Base-by-base conservation (phyloP, 2,888 invertebrate genomes). In the Strigamia maritima region DNA sequence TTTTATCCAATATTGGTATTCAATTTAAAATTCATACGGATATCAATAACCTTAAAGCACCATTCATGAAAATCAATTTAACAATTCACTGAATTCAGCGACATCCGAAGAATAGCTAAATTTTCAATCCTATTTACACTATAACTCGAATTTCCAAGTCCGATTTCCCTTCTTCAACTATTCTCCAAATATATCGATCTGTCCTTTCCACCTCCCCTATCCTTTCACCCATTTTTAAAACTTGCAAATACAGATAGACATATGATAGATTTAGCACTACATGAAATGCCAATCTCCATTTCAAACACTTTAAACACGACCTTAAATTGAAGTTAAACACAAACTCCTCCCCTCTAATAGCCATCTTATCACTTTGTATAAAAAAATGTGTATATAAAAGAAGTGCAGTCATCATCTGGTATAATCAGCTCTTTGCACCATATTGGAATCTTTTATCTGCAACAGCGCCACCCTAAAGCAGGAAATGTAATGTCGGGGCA, bases 401-500 rank as follows among this genome's bases (percentile, higher is more conserved):
- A 70, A 70, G 70, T 70, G 70, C 70, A 70, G 70, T 70, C 70
- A 28, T 70, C 70, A 70, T 70, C 26, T 70, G 26, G 26, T 28
- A 28, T 70, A 70, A 70, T 70, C 70, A 70, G 70, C 70, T 70
- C 70, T 70, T 70, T 70, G 70, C 70, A 70, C 70, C 70, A 70
- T 70, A 70, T 70, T 70, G 70, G 70, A 70, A 70, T 70, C 70
- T 70, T 70, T 70, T 70, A 70, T 70, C 70, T 70, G 12, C 12
- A 14, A 70, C 70, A 28, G 28, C 70, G 70, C 70, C 70, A 70
- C 70, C 70, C 70, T n/a, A 70, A 70, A 70, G 70, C 26, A 70
- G 70, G 70, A 70, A 70, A 70, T 70, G 70, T 70, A 70, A 70
- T 70, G 70, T 70, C 70, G 70, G 70, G 70, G 70, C 70, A 70